Conservation (phyloP, 1,140 invertebrate genomes). For the Leptopilina boulardi region DNA sequence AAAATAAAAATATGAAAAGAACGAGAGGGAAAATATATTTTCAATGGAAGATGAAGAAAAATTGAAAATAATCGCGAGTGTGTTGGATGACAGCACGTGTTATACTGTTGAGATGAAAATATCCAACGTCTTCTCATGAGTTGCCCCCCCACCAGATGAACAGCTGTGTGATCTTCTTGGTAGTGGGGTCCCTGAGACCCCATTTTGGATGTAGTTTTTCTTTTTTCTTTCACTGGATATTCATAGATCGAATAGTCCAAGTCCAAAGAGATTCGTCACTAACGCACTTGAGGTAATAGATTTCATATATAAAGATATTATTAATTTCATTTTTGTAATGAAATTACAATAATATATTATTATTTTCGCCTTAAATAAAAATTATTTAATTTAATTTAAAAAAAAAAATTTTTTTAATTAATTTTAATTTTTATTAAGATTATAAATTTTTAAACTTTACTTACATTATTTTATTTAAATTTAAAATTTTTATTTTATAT, state of each 20-base stretch:
- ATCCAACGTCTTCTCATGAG: conserved; percentile 59
- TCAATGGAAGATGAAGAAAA: neutral
- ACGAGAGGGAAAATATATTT: neutral
- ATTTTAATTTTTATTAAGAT: too few species aligned
- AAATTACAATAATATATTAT: too few species aligned
- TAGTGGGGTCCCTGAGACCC: conserved; percentile 35
- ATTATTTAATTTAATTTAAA: too few species aligned
- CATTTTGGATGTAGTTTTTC: conserved; percentile 35
- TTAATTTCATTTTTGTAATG: too few species aligned
- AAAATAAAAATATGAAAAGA: neutral
- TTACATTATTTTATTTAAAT: too few species aligned
- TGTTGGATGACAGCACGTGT: conserved; percentile 64
- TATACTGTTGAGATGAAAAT: conserved; percentile 71
- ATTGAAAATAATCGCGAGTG: conserved; percentile 35
- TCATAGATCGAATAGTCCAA: conserved; percentile 10
- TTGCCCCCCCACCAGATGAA: conserved; percentile 61
- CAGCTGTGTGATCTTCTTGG: conserved; percentile 47
- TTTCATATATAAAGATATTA: neutral
- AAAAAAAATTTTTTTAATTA: too few species aligned
- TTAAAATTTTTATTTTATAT: too few species aligned
- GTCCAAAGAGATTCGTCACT: neutral
- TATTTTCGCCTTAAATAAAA: too few species aligned
- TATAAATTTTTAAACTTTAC: too few species aligned
- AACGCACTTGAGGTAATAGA: neutral
- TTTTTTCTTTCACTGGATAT: conserved; percentile 1